Evolutionary conservation across 2,888 invertebrate genomes (phyloP).

Genomic region (Drosophila multiciliata): DNA sequence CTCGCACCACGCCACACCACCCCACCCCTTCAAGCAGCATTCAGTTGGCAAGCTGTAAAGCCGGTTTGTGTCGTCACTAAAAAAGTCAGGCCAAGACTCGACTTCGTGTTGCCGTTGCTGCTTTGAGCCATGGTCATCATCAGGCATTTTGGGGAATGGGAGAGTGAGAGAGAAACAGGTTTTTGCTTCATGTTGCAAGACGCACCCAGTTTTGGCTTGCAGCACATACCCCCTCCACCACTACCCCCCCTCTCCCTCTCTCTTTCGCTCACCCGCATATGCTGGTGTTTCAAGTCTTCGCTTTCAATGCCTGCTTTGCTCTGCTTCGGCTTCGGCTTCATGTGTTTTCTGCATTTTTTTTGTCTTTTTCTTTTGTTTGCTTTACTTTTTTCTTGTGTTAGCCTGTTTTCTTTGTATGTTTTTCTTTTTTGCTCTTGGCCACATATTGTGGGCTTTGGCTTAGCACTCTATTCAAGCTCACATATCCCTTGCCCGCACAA

Average conservation of each 20-base stretch:
- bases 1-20: neutral
- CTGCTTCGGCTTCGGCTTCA: conserved; percentile 58
- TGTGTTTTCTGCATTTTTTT: conserved; percentile 12
- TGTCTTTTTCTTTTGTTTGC: conserved; percentile 19
- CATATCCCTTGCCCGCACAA: neutral
- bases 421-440: conserved; percentile 48
- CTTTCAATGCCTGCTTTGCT: conserved; percentile 72
- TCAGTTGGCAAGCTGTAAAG: conserved; percentile 50
- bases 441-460: conserved; percentile 56
- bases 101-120: conserved; percentile 27
- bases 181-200: conserved; percentile 63
- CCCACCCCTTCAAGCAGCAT: neutral
- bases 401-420: conserved; percentile 12
- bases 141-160: conserved; percentile 26
- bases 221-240: conserved; percentile 11
- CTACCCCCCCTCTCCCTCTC: neutral
- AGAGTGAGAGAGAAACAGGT: conserved; percentile 5
- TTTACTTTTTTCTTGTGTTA: conserved; percentile 26
- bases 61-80: conserved; percentile 79
- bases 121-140: conserved; percentile 54
- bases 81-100: conserved; percentile 53
- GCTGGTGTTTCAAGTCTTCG: conserved; percentile 58
- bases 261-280: conserved; percentile 7
- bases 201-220: conserved; percentile 63
- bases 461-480: conserved; percentile 45